Conservation (phyloP, 2,888 invertebrate species). For the Leptopilina drosophilae region DNA sequence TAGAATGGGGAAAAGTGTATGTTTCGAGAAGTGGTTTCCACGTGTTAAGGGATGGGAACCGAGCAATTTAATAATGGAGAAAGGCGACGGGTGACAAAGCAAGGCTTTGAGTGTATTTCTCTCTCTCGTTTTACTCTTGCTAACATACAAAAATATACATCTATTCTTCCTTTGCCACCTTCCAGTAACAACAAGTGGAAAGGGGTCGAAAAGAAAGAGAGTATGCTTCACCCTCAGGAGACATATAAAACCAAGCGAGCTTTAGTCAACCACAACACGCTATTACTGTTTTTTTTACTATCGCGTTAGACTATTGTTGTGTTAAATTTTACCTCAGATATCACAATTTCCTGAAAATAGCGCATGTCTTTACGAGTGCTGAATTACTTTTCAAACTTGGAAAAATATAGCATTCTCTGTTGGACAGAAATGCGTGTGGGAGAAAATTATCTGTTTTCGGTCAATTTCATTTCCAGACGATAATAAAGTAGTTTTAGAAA, state of each 20-base stretch:
- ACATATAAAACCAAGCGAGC: constrained; percentile 73
- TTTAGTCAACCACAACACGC: constrained; percentile 68
- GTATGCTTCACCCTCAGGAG: constrained; percentile 61
- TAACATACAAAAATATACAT: constrained; percentile 17
- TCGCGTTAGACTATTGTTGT: constrained; percentile 41
- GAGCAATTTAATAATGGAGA: constrained; percentile 69
- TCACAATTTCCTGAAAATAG: background rate
- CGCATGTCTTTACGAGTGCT: constrained; percentile 49
- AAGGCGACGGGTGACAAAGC: constrained; percentile 65
- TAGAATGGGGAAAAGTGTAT: constrained; percentile 24
- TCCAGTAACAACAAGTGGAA: constrained; percentile 28
- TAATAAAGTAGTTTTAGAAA: too few relatives aligned
- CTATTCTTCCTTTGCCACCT: constrained; percentile 40
- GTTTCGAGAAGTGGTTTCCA: constrained; percentile 40
- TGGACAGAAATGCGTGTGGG: too few relatives aligned
- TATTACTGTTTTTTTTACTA: constrained; percentile 66
- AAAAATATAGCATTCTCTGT: too few relatives aligned
- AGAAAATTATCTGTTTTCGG: too few relatives aligned
- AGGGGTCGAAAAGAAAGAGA: constrained; percentile 47
- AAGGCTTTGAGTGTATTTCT: constrained; percentile 58
- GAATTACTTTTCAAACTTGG: constrained; percentile 54
- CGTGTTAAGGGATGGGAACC: constrained; percentile 57
- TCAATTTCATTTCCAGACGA: too few relatives aligned
- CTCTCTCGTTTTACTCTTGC: constrained; percentile 49
- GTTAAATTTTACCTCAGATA: constrained; percentile 18